These are phyloP conservation scores for Lysandra coridon DNA, from an alignment of 2,888 invertebrate genomes.

Conservation along the genomic window DNA sequence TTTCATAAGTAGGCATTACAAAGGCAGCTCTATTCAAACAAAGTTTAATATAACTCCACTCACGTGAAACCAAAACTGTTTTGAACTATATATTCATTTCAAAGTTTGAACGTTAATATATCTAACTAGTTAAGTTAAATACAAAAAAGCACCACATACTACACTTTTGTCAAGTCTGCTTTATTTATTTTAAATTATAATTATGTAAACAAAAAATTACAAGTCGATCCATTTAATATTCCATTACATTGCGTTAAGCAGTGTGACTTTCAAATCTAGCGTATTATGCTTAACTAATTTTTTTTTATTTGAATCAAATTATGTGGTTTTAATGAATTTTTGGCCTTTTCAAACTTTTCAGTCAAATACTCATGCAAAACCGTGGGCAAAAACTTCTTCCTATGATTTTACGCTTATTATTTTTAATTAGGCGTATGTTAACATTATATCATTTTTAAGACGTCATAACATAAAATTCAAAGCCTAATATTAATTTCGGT, in stretches of 20 bases:
- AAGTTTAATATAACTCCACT: not conserved
- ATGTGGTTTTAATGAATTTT: too few species aligned
- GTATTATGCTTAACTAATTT: too few species aligned
- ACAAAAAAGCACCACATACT: too few species aligned
- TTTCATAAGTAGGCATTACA: not conserved
- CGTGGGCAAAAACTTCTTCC: not conserved
- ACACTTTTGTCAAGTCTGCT: too few species aligned
- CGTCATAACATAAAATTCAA: slow-evolving; percentile 24
- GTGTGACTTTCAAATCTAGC: too few species aligned
- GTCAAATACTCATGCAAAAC: not conserved
- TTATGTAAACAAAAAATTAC: too few species aligned
- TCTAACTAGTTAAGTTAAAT: too few species aligned
- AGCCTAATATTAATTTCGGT: slow-evolving; percentile 54
- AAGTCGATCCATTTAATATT: too few species aligned
- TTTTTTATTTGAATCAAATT: too few species aligned
- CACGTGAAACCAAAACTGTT: not conserved
- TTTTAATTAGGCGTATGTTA: not conserved
- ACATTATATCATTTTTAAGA: slow-evolving; percentile 10
- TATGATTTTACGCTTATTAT: not conserved
- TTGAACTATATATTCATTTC: not conserved
- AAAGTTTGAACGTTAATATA: too few species aligned
- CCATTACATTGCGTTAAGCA: too few species aligned
- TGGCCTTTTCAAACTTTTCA: not conserved
- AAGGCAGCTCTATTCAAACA: not conserved
- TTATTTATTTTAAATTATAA: too few species aligned